Base-by-base conservation (phyloP, 1,140 invertebrate species). In the Drosophila murphyi region DNA sequence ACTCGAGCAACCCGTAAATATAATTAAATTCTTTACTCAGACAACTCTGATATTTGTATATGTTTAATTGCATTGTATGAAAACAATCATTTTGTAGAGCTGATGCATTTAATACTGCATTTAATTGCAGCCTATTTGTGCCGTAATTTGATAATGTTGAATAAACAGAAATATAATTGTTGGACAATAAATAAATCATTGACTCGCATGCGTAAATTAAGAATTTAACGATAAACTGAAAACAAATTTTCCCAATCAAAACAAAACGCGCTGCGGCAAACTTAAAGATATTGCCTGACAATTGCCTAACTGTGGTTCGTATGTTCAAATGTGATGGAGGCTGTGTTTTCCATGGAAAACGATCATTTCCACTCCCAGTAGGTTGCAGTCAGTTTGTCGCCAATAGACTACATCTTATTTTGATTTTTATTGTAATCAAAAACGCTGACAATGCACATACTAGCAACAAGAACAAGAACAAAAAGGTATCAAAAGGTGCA, bases 331-430 rank as follows among this genome's bases (percentile, higher is more conserved):
- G 29, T 34, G 10, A 20, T 20, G 20, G 20, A 28, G 6, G 6
- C 6, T 31, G 20, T 6, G 20, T 7, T 59, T 75, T 75, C 32
- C 60, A n/a, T 56, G 52, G 68, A 75, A 75, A 70, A 48, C 10
- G 10, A 34, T 45, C 48, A 2, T 52, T n/a, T 59, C 54, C 29
- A 37, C 51, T 35, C 41, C 54, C 56, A 55, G 72, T 55, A 52
- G 61, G 54, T 35, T 56, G 70, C 61, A 71, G 69, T 71, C 69
- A 35, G 60, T 59, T 68, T 85, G 83, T 82, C 78, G 64, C 78
- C 81, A 72, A 72, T 75, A 57, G 62, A 65, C 68, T 74, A 86
- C 85, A 88, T 85, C 80, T 89, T 88, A 88, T 88, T 88, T 89
- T 72, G 77, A 78, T 85, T 85, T 54, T 83, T 81, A 78, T 80